Evolutionary conservation across 2,113 vertebrate genomes (phyloP), one percentile per base, ranked within the genome.

Genomic region (Uropsilus gracilis): DNA sequence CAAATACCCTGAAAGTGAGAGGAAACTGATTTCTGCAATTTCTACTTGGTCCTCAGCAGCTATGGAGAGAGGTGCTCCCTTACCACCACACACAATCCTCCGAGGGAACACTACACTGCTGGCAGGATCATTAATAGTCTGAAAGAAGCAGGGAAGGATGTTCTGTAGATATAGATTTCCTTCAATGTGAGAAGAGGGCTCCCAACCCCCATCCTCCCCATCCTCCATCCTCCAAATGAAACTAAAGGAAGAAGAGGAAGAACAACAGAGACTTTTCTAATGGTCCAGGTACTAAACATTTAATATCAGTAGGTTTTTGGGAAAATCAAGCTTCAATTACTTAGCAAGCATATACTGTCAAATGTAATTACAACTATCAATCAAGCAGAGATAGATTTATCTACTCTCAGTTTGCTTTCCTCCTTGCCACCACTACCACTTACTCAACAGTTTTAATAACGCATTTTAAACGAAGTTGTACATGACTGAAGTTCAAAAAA

Each of bases 271-370:
- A 88, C 63, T 83, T 48, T 94, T 72, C 48, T 64, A 72, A 78
- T 71, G 68, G 72, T 30, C 17, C 8, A 94, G 48, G 18, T 86
- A 90, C 59, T 89, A 69, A 90, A 86, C 50, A 89, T 48, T 63
- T 34, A 85, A 69, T 50, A 92, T 53, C 48, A 76, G 32, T 32
- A 44, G 50, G 26, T 48, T 92, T 95, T 71, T 81, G n/a, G 37
- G 80, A 93, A 97, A 95, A 91, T 42, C 89, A 90, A 94, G n/a
- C 28, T 90, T 22, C 87, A 89, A 91, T 91, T 88, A 88, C 89
- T 57, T 68, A 90, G 44, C 55, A 81, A 94, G 82, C 9, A 57
- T 9, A 87, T 75, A 28, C 69, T 95, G 78, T 89, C 90, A 92
- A 86, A 94, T 83, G 83, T 39, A 95, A 95, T 89, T 77, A 86